Evolutionary conservation across 2,797 vertebrate genomes (phyloP).

Genomic region (Neoniphon sammara): DNA sequence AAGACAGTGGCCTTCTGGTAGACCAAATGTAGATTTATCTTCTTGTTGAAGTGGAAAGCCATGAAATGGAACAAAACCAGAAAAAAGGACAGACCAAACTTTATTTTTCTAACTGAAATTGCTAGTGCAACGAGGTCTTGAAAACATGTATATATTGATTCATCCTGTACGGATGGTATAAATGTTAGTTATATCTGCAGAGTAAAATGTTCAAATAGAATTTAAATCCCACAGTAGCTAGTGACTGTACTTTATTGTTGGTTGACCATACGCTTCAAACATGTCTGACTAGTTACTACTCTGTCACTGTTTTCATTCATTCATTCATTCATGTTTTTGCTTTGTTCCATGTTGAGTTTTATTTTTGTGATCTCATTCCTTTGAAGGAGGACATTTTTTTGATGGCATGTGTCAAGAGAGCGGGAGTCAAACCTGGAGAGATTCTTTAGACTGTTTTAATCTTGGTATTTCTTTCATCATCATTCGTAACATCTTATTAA

Average conservation of each 20-base stretch:
- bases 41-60: slow-evolving; percentile 73
- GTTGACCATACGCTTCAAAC: slow-evolving; percentile 60
- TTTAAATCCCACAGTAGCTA: slow-evolving; percentile 54
- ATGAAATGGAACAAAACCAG: slow-evolving; percentile 69
- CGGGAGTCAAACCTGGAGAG: slow-evolving; percentile 46
- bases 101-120: slow-evolving; percentile 77
- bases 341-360: slow-evolving; percentile 37
- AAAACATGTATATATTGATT: slow-evolving; percentile 62
- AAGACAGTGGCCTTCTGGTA: slow-evolving; percentile 5
- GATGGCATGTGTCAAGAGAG: slow-evolving; percentile 25
- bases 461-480: slow-evolving; percentile 49
- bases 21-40: slow-evolving; percentile 75
- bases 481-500: slow-evolving; percentile 63
- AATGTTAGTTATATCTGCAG: slow-evolving; percentile 65
- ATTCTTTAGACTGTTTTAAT: slow-evolving; percentile 16
- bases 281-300: slow-evolving; percentile 50
- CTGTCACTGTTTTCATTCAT: slow-evolving; percentile 37
- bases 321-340: too few relatives aligned
- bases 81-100: slow-evolving; percentile 72
- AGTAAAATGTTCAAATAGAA: slow-evolving; percentile 35
- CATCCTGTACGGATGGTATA: slow-evolving; percentile 60
- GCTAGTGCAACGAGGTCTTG: slow-evolving; percentile 55
- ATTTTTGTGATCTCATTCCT: slow-evolving; percentile 40
- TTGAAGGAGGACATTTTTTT: slow-evolving; percentile 39
- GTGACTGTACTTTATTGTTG: slow-evolving; percentile 58